Base-by-base conservation (phyloP, 1,140 invertebrate species). In the Drosophila kepulauana region DNA sequence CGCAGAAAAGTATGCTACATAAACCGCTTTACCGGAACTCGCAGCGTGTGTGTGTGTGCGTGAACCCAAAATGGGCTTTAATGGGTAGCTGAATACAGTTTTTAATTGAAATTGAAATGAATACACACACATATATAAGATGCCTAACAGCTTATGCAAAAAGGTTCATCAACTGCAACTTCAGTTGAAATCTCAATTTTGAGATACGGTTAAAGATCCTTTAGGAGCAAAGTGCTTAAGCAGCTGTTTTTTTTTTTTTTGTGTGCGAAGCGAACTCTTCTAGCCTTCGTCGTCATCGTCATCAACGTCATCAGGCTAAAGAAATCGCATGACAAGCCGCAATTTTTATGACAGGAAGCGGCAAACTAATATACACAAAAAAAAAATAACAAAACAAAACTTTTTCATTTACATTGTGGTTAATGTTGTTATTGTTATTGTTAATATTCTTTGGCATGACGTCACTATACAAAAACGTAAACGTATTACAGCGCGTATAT, bases 291-390 rank as follows among this genome's bases (percentile, higher is more conserved):
- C 59, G 69, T 49, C 61, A 10, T 57, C 41, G 15, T n/a, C 58
- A 28, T 57, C 58, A 43, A 70, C 72, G 72, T 75, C 72, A 75
- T 71, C 52, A 25, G 20, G 58, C 51, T 15, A 41, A 61, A 45
- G 28, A 73, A 88, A 88, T 88, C 81, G 85, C 85, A 89, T 88
- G 85, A 88, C 85, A 89, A 90, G 62, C 74, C 71, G 73, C 85
- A 59, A 81, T 88, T 89, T 82, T 79, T 59, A 89, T 85, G 80
- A 69, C 68, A 75, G 56, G 59, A 85, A 81, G 85, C 75, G 79
- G 68, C 74, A 77, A 82, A 78, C 64, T 77, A 80, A 84, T 78
- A 63, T 64, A 79, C 43, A 57, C 58, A 63, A 20, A 25, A 25
- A 25, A 20, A 20, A 20, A 20, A 25, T 25, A 25, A 25, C 20